Percentiles rank a stretch among this genome's conserved stretches.
phyloP scores from a whole-genome alignment of 2,113 vertebrate genomes.

The Pterocles burchelli region DNA sequence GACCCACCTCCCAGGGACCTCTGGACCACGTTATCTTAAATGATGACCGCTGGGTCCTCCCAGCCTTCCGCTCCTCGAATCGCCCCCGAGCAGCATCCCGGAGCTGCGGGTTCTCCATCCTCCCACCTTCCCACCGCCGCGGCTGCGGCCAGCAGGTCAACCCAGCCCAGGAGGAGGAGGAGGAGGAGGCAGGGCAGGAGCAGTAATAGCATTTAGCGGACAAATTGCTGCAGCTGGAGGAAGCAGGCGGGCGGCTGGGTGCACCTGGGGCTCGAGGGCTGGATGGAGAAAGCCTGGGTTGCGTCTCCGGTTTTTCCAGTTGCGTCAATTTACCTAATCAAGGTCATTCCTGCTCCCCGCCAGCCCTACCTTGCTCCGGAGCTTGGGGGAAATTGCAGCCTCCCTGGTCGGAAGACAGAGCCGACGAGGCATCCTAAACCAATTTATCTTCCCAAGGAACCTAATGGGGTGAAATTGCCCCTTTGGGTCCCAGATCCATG shows the following conservation, averaged over 20 bases:
- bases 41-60: neutral
- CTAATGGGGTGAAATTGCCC: neutral
- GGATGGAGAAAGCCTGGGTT: neutral
- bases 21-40: neutral
- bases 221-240: conserved; percentile 37
- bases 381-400: neutral
- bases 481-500: neutral
- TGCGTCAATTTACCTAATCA: neutral
- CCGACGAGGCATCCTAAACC: accelerated
- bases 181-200: neutral
- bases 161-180: neutral
- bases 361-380: neutral
- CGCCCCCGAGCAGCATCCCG: accelerated
- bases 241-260: neutral
- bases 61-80: neutral
- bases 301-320: neutral
- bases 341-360: neutral
- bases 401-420: neutral
- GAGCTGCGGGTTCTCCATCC: neutral
- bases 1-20: neutral
- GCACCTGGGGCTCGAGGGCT: neutral
- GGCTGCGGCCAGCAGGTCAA: neutral
- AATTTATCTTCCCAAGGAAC: neutral
- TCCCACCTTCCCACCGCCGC: neutral
- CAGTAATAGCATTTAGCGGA: neutral